A percentile compares a stretch with the other conserved stretches of the same genome.
These are phyloP conservation scores for Stichodactyla helianthus DNA, from an alignment of 64 coral and sea anemone species.

Conservation along the genomic window DNA sequence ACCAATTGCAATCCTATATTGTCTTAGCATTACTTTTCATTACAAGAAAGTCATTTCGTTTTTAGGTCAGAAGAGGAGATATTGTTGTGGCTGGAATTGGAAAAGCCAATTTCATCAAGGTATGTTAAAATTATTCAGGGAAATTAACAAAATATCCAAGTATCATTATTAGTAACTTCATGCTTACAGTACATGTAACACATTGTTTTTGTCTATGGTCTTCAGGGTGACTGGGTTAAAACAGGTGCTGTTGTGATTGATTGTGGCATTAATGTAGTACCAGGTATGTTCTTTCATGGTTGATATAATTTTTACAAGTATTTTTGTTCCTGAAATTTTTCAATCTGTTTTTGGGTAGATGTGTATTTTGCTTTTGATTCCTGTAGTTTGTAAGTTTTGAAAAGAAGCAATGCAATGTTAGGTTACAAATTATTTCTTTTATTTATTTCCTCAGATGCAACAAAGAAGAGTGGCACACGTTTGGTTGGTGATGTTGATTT, in stretches of 20 bases:
- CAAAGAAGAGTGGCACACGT: conserved; percentile 90
- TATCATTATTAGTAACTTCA: background rate
- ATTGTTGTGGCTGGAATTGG: conserved; percentile 99
- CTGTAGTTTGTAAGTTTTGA: no score
- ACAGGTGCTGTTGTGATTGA: conserved; percentile 93
- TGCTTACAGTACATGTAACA: background rate
- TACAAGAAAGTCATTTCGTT: background rate
- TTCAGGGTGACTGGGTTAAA: conserved; percentile 90
- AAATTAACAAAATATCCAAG: background rate
- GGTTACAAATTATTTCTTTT: background rate
- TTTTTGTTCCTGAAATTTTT: no score
- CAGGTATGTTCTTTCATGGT: conserved; percentile 33
- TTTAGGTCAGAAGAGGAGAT: conserved; percentile 82
- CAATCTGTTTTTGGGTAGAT: no score
- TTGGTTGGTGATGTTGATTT: conserved; percentile 95
- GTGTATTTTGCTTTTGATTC: no score
- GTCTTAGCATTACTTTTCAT: no score
- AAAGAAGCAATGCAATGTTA: background rate
- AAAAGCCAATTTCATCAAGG: conserved; percentile 81
- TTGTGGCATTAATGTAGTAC: conserved; percentile 97
- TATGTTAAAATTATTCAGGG: conserved; percentile 1
- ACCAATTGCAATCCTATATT: no score
- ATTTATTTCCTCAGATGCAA: conserved; percentile 55
- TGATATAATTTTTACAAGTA: no score
- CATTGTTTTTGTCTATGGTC: background rate